phyloP scores from a whole-genome alignment of 2,113 vertebrate species.

The Cephalopholis sonnerati region DNA sequence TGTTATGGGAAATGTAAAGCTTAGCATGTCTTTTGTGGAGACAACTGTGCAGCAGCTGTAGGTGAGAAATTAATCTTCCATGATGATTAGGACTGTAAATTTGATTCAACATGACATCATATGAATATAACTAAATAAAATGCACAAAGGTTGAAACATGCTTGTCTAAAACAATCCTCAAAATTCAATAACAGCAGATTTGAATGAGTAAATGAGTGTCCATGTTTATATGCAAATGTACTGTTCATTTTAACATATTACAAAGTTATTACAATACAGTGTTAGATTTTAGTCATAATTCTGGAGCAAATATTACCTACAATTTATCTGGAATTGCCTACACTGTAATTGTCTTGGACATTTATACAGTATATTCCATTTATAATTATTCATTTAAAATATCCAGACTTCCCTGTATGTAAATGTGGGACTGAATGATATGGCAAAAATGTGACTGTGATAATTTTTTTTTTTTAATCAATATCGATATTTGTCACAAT shows the following conservation, averaged over 20 bases:
- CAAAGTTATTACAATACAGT: background rate
- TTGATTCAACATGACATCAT: background rate
- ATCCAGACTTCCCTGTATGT: slow-evolving; percentile 33
- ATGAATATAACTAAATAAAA: background rate
- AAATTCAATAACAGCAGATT: background rate
- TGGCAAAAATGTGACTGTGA: no score
- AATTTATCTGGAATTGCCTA: background rate
- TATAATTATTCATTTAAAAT: slow-evolving; percentile 45
- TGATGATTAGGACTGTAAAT: background rate
- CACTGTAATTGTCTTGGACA: background rate
- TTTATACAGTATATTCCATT: slow-evolving; percentile 1
- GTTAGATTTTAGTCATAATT: slow-evolving; percentile 9
- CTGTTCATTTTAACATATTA: background rate
- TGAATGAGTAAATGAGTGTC: background rate
- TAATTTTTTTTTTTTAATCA: no score
- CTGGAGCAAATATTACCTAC: background rate
- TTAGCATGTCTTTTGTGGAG: background rate
- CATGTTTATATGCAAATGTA: background rate
- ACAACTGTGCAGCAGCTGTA: background rate
- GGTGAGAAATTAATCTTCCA: background rate
- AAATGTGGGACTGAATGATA: no score
- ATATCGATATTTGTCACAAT: no score
- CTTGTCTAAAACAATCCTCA: background rate
- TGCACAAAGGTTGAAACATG: background rate
- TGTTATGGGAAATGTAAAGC: background rate